Base-by-base conservation (phyloP, 2,113 vertebrate genomes). In the Corythoichthys intestinalis region DNA sequence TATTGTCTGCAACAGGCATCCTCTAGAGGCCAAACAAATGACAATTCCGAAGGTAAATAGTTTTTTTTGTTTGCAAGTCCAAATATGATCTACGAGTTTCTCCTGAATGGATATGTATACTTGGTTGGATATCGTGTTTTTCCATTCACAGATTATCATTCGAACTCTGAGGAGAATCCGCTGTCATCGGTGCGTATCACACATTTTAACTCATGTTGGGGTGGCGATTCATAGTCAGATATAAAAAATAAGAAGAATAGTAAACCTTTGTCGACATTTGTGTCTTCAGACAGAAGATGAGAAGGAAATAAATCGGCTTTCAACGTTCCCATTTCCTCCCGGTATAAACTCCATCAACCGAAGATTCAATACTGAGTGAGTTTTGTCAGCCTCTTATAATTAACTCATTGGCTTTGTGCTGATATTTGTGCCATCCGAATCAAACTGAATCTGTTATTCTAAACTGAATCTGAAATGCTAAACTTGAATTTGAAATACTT, bases 281-380 rank as follows among this genome's bases (percentile, higher is more conserved):
- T 46, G 28, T 46, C 53, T 49, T 70, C 78, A 92, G 88, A 57
- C 77, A 20, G 83, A 89, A 58, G 93, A 94, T 70, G 95, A 96
- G 80, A 96, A 94, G 88, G 95, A 97, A 56, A 96, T 98, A 83
- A 98, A 98, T 75, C 92, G 96, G 0, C 94, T 98, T 12, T 98
- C 96, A 48, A 97, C 93, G 4, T 94, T 97, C 61, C 93, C 96
- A 6, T 98, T 98, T 65, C 96, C 96, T 1, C 96, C 96, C 5
- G 95, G 95, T 9, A 80, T 91, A 0, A 94, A 94, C 83, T 98
- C 96, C 84, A 96, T 98, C 80, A 92, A 95, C 64, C 92, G 95
- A 0, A 83, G 96, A 56, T 72, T 73, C 69, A 91, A 89, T 73
- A 83, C 79, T 0, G 91, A 92, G 92, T 93, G 77, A 80, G 91